A percentile compares a stretch with the other conserved stretches of the same genome.
These are phyloP conservation scores for Corvus hawaiiensis DNA, from an alignment of 2,113 vertebrate genomes.

Conservation along the genomic window DNA sequence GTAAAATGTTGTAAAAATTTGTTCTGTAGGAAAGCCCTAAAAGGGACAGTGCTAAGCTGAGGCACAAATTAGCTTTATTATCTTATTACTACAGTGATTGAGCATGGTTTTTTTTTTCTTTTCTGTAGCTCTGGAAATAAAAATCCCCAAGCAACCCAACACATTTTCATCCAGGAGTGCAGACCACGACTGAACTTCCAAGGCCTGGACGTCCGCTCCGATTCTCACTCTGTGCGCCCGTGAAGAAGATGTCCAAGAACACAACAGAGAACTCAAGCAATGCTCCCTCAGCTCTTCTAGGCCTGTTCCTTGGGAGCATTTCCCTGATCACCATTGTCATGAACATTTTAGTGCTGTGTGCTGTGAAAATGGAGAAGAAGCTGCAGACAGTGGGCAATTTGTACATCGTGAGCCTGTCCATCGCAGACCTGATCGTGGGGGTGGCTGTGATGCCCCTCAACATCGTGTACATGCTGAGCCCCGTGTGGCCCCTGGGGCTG, in stretches of 20 bases:
- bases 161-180: background rate
- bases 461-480: conserved; percentile 80
- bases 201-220: background rate
- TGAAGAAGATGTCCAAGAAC: conserved; percentile 55
- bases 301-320: conserved; percentile 79
- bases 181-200: background rate
- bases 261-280: conserved; percentile 37
- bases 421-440: conserved; percentile 91
- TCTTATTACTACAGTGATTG: background rate
- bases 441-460: conserved; percentile 91
- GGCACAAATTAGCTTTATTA: background rate
- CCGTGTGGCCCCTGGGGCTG: conserved; percentile 77
- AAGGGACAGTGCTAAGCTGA: background rate
- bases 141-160: background rate
- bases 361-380: conserved; percentile 85
- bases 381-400: conserved; percentile 93
- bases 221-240: background rate
- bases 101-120: background rate
- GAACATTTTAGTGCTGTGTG: conserved; percentile 89
- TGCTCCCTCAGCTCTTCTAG: conserved; percentile 69
- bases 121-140: background rate
- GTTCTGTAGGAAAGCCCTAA: background rate
- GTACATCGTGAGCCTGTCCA: conserved; percentile 91
- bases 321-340: conserved; percentile 85
- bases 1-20: background rate